phyloP scores from a whole-genome alignment of 2,888 invertebrate genomes.

The Pandemis cinnamomeana region DNA sequence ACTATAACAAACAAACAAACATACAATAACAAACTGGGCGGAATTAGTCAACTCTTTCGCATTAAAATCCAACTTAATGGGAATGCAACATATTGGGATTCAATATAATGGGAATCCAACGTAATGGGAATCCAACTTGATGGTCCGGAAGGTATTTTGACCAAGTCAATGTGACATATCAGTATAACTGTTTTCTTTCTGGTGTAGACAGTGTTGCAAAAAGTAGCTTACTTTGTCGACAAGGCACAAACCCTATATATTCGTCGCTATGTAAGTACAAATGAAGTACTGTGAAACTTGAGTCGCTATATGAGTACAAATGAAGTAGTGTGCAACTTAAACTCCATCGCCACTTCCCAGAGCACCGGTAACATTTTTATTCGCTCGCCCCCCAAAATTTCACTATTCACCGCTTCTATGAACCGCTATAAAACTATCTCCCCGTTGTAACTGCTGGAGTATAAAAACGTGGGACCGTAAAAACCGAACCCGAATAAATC shows the following conservation, averaged over 20 bases:
- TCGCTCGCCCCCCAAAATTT: not conserved
- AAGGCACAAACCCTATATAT: not conserved
- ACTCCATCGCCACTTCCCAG: not conserved
- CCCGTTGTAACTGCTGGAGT: slow-evolving; percentile 5
- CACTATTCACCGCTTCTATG: slow-evolving; percentile 14
- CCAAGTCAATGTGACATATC: no score
- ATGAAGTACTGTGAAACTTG: not conserved
- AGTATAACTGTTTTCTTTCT: no score
- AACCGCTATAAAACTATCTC: slow-evolving; percentile 31
- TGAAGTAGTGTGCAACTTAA: not conserved
- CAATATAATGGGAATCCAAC: no score
- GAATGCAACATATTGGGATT: no score
- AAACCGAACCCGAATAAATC: slow-evolving; percentile 11
- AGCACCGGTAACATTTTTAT: slow-evolving; percentile 7
- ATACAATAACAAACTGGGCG: no score
- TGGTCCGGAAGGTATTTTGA: no score
- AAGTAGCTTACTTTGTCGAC: no score
- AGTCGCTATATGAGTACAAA: not conserved
- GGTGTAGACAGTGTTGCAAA: no score
- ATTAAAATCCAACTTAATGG: no score
- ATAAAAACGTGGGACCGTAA: slow-evolving; percentile 34
- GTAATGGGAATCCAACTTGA: no score
- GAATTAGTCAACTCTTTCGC: no score
- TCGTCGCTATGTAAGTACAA: not conserved
- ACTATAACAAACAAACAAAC: no score